Conservation (phyloP, 2,888 invertebrate species). For the Lacanobia oleracea region DNA sequence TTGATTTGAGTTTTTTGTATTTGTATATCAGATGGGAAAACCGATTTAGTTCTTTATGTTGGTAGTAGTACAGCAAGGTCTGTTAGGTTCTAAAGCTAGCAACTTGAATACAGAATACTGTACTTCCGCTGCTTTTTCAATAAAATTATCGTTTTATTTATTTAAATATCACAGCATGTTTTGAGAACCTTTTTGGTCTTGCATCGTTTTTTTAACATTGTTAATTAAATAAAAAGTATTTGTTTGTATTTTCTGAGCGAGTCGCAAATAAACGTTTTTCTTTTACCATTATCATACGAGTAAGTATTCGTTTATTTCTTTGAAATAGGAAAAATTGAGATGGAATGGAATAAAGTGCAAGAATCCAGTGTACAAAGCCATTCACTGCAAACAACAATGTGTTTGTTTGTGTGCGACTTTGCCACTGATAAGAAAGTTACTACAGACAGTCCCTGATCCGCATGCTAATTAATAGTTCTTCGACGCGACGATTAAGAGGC, state of each 20-base stretch:
- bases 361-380: background rate
- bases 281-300: no score
- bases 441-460: background rate
- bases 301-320: no score
- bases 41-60: background rate
- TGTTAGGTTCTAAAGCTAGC: background rate
- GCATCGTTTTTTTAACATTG: no score
- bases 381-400: no score
- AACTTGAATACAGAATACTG: background rate
- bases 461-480: background rate
- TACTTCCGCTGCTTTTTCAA: no score
- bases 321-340: background rate
- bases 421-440: constrained; percentile 3
- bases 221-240: no score
- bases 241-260: no score
- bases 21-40: background rate
- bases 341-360: background rate
- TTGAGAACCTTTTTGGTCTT: no score
- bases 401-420: background rate
- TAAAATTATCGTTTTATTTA: no score
- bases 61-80: background rate
- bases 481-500: background rate
- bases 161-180: no score
- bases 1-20: constrained; percentile 10
- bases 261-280: no score